phyloP scores from a whole-genome alignment of 2,113 vertebrate genomes.

The Balaeniceps rex region DNA sequence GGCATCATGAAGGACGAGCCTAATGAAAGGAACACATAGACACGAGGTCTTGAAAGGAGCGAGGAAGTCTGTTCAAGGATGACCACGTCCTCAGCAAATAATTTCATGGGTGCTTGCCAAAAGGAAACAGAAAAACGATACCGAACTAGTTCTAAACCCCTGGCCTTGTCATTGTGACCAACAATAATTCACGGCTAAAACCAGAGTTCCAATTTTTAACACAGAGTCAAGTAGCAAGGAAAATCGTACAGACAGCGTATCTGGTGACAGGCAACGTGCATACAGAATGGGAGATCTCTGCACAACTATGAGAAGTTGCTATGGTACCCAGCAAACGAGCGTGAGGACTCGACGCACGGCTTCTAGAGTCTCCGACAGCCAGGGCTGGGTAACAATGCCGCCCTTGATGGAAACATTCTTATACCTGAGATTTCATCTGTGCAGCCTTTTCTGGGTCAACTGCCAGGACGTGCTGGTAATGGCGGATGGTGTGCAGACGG shows the following conservation, averaged over 20 bases:
- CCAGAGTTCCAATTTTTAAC: background rate
- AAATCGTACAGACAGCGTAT: fast-evolving
- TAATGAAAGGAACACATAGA: background rate
- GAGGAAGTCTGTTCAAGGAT: background rate
- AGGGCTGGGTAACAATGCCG: background rate
- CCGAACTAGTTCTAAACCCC: background rate
- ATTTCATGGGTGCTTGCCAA: background rate
- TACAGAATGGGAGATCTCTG: background rate
- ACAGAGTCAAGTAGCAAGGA: background rate
- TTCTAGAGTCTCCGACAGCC: background rate
- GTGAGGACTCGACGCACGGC: background rate
- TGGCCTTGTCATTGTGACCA: background rate
- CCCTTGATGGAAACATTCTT: background rate
- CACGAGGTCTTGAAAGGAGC: background rate
- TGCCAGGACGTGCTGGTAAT: slow-evolving; percentile 95
- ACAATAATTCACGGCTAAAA: background rate
- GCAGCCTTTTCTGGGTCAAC: slow-evolving; percentile 97
- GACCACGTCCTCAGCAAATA: background rate
- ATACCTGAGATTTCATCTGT: slow-evolving; percentile 98
- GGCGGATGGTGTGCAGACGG: slow-evolving; percentile 92
- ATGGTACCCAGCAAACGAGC: background rate
- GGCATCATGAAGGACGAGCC: background rate
- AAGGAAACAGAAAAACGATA: background rate
- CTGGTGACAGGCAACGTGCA: background rate
- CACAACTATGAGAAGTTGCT: background rate